A percentile compares a stretch with the other conserved stretches of the same genome.
Conservation (phyloP, 2,113 vertebrate species). For the Macroglossus sobrinus region DNA sequence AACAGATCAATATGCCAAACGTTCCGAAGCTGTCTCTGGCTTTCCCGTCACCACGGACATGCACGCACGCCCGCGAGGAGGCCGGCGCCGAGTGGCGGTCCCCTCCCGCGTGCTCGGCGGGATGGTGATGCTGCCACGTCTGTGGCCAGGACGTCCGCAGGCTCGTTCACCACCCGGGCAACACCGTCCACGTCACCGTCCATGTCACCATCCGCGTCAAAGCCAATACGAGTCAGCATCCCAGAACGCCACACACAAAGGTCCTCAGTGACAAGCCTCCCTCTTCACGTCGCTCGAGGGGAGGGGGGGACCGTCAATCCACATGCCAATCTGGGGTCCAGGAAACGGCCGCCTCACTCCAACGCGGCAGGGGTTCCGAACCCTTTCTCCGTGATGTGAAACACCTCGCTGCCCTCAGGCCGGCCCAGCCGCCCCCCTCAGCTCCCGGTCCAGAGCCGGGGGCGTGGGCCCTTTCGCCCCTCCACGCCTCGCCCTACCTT, state of each 20-base stretch:
- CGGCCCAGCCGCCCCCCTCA: neutral
- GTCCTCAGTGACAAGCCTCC: constrained; percentile 60
- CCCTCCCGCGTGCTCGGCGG: constrained; percentile 71
- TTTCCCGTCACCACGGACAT: constrained; percentile 34
- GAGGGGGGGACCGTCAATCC: constrained; percentile 56
- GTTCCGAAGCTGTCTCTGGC: constrained; percentile 37
- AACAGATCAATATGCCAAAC: constrained; percentile 43
- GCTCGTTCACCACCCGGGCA: constrained; percentile 80
- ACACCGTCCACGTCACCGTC: constrained; percentile 79
- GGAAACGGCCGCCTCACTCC: constrained; percentile 66
- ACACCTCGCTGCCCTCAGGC: constrained; percentile 47
- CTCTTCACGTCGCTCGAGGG: neutral
- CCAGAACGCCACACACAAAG: constrained; percentile 74
- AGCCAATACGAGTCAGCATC: constrained; percentile 78
- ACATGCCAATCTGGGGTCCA: constrained; percentile 18
- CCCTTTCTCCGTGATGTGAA: constrained; percentile 63
- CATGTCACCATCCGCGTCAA: constrained; percentile 77
- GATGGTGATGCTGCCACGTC: constrained; percentile 78
- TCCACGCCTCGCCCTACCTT: constrained; percentile 78
- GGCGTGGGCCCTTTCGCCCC: fast-evolving
- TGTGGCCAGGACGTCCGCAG: constrained; percentile 82
- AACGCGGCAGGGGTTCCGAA: neutral
- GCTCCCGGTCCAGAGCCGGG: neutral
- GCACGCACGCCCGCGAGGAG: constrained; percentile 64
- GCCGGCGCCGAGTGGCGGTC: constrained; percentile 70